Percentiles rank a stretch among this genome's conserved stretches.
phyloP scores from a whole-genome alignment of 2,888 invertebrate species.

The Caradrina kadenii region DNA sequence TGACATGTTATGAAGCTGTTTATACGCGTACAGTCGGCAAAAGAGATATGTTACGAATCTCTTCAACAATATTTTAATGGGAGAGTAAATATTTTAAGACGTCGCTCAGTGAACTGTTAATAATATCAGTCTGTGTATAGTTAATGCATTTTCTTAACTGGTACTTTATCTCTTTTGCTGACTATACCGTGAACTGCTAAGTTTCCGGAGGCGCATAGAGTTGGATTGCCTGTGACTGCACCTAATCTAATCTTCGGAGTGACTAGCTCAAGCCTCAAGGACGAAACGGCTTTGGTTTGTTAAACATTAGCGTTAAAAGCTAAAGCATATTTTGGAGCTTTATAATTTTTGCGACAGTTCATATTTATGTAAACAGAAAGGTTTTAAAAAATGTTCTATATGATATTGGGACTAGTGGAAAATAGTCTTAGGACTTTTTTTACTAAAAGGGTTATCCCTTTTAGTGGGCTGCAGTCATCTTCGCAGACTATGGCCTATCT shows the following conservation, averaged over 20 bases:
- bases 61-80: background rate
- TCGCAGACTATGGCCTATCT: too few relatives aligned
- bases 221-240: slow-evolving; percentile 40
- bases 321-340: slow-evolving; percentile 5
- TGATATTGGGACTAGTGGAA: background rate
- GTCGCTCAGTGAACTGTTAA: background rate
- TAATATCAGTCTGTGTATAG: background rate
- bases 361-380: slow-evolving; percentile 26
- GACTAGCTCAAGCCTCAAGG: slow-evolving; percentile 38
- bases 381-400: slow-evolving; percentile 15
- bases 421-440: too few relatives aligned
- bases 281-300: slow-evolving; percentile 25
- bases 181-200: slow-evolving; percentile 7
- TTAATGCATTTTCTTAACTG: background rate
- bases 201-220: slow-evolving; percentile 24
- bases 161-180: background rate
- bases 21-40: slow-evolving; percentile 21
- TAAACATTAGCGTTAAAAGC: slow-evolving; percentile 30
- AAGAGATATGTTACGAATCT: background rate
- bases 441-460: too few relatives aligned
- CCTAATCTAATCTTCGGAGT: slow-evolving; percentile 49
- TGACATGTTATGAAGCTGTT: slow-evolving; percentile 51
- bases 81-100: background rate
- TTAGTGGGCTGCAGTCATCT: too few relatives aligned
- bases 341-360: slow-evolving; percentile 13